Percentiles rank a stretch among this genome's conserved stretches.
These are phyloP conservation scores for Blastobasis lacticolella DNA, from an alignment of 2,888 invertebrate species.

Conservation along the genomic window DNA sequence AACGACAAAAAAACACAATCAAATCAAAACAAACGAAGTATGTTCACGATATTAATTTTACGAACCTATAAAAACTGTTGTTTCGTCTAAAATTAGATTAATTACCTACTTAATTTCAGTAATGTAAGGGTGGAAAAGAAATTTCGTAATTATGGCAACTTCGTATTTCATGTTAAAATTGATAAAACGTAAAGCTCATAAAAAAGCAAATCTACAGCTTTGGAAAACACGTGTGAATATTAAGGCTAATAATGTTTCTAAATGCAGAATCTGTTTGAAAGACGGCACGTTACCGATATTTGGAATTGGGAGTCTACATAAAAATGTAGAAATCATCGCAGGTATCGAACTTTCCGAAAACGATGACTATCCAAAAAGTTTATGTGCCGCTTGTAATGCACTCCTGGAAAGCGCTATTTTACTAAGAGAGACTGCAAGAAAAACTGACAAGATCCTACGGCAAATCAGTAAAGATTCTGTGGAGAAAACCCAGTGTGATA, in stretches of 20 bases:
- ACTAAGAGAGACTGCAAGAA: conserved; percentile 38
- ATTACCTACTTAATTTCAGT: conserved; percentile 12
- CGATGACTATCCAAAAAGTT: conserved; percentile 35
- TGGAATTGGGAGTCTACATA: conserved; percentile 25
- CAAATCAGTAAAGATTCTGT: conserved; percentile 10
- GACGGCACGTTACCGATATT: conserved; percentile 37
- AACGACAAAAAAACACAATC: conserved; percentile 17
- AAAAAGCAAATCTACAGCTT: neutral
- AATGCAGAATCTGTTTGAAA: conserved; percentile 49
- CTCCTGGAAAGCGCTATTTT: conserved; percentile 33
- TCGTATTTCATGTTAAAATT: conserved; percentile 15
- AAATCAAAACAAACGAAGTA: conserved; percentile 18
- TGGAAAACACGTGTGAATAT: neutral
- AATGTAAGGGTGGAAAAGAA: conserved; percentile 10
- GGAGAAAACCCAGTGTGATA: neutral
- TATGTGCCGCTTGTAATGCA: conserved; percentile 34
- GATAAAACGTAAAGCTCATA: conserved; percentile 9
- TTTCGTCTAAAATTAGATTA: conserved; percentile 7
- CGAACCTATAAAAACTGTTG: conserved; percentile 14
- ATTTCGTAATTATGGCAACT: conserved; percentile 11
- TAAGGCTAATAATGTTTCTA: conserved; percentile 5
- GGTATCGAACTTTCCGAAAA: conserved; percentile 29
- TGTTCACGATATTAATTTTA: conserved; percentile 3
- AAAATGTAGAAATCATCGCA: conserved; percentile 35
- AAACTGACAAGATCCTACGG: conserved; percentile 28